Evolutionary conservation across 2,113 vertebrate genomes (phyloP), one percentile per base, ranked within the genome.

Genomic region (Geothlypis trichas): DNA sequence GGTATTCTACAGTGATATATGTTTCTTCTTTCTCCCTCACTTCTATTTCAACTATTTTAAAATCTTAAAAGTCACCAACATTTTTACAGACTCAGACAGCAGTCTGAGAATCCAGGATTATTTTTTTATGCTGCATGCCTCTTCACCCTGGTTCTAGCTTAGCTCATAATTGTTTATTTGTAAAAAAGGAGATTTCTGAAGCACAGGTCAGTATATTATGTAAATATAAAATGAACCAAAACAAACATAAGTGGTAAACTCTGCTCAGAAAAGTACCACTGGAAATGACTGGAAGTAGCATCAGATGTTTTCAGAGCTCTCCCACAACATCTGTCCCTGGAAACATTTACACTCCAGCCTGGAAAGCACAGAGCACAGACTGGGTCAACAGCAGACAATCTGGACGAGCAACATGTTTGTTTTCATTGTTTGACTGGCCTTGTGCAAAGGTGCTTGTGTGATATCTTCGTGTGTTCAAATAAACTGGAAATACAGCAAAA

Each of bases 371-470:
- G 72, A 90, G 68, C 79, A 93, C 95, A 96, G 92, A 90, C 86
- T 96, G 92, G 92, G 90, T 94, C 96, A 97, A 88, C 83, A 96
- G 85, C 85, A 95, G 86, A 89, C 75, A 94, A 72, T 93, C 90
- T 96, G 92, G 85, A 84, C 49, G 88, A 81, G 37, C 72, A 86
- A 95, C 84, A 24, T 95, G 93, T 84, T 95, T 95, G 76, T 31
- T 95, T 95, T 95, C 54, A 61, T 82, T 95, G 91, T 95, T 96
- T 95, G 79, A 87, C 28, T 87, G 75, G 85, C 93, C 88, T 86
- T 82, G 94, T 84, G 47, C 68, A 90, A 92, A 96, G 95, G 93
- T 93, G 73, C 33, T 85, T 10, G 7, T 89, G 65, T 5, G 5
- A 30, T 80, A 30, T 86, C 54, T 86, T 74, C 17, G 11, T 54